Percentiles rank a stretch among this genome's conserved stretches.
phyloP scores from a whole-genome alignment of 2,888 invertebrate species.

The Andrena fulva region DNA sequence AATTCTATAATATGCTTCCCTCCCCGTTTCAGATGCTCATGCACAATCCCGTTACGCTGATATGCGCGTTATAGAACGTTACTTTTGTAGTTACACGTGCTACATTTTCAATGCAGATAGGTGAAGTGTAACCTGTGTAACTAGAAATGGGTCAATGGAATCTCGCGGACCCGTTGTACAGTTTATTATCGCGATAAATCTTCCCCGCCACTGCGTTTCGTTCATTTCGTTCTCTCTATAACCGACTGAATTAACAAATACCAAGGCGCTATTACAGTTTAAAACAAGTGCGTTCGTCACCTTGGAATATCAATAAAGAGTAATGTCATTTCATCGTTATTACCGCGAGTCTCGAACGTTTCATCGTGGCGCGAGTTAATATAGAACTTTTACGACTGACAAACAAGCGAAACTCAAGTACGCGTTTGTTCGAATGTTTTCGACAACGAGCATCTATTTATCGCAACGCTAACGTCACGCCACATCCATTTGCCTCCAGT shows the following conservation, averaged over 20 bases:
- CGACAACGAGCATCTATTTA: neutral
- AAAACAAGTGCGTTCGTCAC: neutral
- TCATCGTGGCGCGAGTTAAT: neutral
- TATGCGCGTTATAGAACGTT: neutral
- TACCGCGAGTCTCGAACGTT: neutral
- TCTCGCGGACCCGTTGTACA: neutral
- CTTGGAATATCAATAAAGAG: neutral
- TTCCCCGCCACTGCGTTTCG: neutral
- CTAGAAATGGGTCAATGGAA: constrained; percentile 36
- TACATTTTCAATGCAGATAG: constrained; percentile 13
- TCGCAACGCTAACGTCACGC: neutral
- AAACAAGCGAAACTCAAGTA: neutral
- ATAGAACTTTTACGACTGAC: neutral
- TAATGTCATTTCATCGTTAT: neutral
- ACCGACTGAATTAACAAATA: neutral
- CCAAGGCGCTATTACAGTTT: neutral
- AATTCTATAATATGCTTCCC: neutral
- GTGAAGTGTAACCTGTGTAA: neutral
- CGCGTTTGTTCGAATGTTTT: neutral
- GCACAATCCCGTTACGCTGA: constrained; percentile 1
- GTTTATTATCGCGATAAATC: constrained; percentile 13
- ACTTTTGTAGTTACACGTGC: neutral
- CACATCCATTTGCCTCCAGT: neutral
- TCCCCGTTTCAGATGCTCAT: neutral
- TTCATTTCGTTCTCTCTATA: neutral